Base-by-base conservation (phyloP, 2,113 vertebrate species). In the Pteruthius melanotis region DNA sequence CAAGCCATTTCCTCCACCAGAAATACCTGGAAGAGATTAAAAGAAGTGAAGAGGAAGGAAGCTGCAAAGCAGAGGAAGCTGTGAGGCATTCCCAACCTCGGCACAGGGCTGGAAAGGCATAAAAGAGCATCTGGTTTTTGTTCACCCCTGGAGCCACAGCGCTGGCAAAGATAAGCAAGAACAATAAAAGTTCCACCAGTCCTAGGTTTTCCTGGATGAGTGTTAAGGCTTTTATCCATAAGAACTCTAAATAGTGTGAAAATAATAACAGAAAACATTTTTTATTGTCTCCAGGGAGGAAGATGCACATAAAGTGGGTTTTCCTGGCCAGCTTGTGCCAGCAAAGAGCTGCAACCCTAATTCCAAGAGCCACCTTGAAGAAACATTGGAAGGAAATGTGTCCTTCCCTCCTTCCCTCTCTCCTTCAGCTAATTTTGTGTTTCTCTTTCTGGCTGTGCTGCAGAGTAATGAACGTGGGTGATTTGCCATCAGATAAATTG, bases 401-500 rank as follows among this genome's bases (percentile, higher is more conserved):
- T 23, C 88, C 66, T 91, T 87, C 84, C 83, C 80, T 42, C 39
- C 83, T 81, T 90, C 53, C 44, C 40, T 84, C 75, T 69, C 52
- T 80, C 86, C 91, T 95, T 69, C 54, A 27, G 89, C 91, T 96
- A 70, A 94, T 92, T 95, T 69, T 69, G 66, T 57, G 42, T 87
- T 95, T 94, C 94, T 77, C 83, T 90, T 66, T 24, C 31, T 92
- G 92, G 81, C 87, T 68, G 82, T 44, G 86, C 95, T 68, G 81
- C 76, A 39, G 94, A 95, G 72, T 97, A 96, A 97, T 91, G 96
- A 98, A 95, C 37, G 87, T 71, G 93, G 65, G 85, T 83, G 90
- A 97, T 96, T 94, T 95, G 94, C 95, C 94, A 59, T 94, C 95
- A 96, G 96, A 97, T 95, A 96, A 96, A 97, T 95, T 80, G 72